These are phyloP conservation scores for Acronicta alni DNA, from an alignment of 2,888 invertebrate genomes.

Conservation along the genomic window DNA sequence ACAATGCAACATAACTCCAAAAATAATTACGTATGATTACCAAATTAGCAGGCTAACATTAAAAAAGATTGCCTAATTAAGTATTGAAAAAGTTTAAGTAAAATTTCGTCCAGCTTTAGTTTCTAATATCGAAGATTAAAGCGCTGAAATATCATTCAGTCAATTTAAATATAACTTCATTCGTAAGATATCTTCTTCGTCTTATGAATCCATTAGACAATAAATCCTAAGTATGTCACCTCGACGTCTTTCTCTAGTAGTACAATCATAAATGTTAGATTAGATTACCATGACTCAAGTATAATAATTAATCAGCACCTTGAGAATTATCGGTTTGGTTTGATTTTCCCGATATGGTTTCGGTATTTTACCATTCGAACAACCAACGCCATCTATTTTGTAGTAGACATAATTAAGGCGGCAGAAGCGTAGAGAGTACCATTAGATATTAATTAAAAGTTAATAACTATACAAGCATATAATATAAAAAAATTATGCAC, in stretches of 20 bases:
- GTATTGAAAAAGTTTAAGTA: too few species aligned
- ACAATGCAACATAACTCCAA: too few species aligned
- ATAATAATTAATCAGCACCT: neutral
- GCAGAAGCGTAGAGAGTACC: neutral
- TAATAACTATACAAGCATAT: neutral
- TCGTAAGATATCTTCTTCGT: too few species aligned
- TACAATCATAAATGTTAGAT: neutral
- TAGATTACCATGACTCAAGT: neutral
- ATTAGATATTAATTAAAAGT: neutral
- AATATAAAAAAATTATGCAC: neutral
- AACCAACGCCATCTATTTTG: constrained; percentile 41
- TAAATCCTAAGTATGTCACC: neutral
- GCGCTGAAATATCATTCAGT: too few species aligned
- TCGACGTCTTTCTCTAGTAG: constrained; percentile 1
- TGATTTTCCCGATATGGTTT: too few species aligned
- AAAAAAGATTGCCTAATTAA: too few species aligned
- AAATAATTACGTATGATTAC: too few species aligned
- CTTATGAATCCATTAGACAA: constrained; percentile 10
- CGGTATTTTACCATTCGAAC: constrained; percentile 9
- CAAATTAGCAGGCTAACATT: too few species aligned
- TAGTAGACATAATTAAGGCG: neutral
- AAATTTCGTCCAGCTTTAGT: too few species aligned
- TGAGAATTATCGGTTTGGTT: too few species aligned
- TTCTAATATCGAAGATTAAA: too few species aligned
- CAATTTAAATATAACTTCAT: neutral